Percentiles rank a stretch among this genome's conserved stretches.
Evolutionary conservation across 2,113 vertebrate genomes (phyloP).

Genomic region (Myxocyprinus asiaticus): DNA sequence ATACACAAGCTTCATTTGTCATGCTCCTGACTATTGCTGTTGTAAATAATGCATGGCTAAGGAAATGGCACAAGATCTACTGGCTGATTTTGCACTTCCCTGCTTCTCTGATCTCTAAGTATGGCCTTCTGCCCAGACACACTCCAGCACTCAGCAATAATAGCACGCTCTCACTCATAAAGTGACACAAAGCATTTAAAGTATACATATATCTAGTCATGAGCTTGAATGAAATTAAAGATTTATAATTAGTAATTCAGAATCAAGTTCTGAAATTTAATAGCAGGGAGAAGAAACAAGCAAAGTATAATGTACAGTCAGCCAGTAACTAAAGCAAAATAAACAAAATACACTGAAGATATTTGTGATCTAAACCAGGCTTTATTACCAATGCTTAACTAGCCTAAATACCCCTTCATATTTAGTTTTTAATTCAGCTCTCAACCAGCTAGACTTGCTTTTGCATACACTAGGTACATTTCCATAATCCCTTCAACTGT

Average conservation of each 20-base stretch:
- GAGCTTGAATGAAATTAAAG: background rate
- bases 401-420: background rate
- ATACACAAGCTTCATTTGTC: constrained; percentile 52
- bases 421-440: background rate
- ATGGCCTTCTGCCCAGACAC: constrained; percentile 11
- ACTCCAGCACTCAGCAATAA: constrained; percentile 14
- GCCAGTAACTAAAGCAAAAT: too few relatives aligned
- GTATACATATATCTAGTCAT: constrained; percentile 2
- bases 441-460: background rate
- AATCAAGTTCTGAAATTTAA: too few relatives aligned
- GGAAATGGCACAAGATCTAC: constrained; percentile 62
- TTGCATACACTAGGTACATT: background rate
- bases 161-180: background rate
- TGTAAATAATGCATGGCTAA: constrained; percentile 72
- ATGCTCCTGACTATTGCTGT: background rate
- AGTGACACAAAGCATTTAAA: background rate
- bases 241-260: too few relatives aligned
- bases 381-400: background rate
- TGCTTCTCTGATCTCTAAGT: constrained; percentile 29
- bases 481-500: background rate
- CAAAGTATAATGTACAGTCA: too few relatives aligned
- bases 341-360: background rate
- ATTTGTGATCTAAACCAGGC: background rate
- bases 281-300: too few relatives aligned
- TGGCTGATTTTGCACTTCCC: constrained; percentile 52